phyloP scores from a whole-genome alignment of 2,797 vertebrate species.

The Tamandua tetradactyla region DNA sequence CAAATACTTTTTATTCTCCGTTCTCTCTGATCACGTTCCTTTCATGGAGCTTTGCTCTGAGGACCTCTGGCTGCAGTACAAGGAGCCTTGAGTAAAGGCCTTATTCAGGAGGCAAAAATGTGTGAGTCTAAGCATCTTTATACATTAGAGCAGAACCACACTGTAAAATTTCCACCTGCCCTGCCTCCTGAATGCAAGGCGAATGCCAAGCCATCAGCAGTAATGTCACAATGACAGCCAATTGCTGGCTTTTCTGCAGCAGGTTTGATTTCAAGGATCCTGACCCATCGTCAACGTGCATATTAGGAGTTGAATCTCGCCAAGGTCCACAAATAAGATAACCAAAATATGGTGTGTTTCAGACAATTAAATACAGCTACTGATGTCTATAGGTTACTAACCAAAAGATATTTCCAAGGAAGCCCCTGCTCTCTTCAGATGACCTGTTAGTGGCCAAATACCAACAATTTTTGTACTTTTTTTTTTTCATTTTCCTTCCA shows the following conservation, averaged over 20 bases:
- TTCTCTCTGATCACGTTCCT: slow-evolving; percentile 46
- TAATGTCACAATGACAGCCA: not conserved
- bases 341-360: not conserved
- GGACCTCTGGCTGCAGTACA: slow-evolving; percentile 47
- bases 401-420: slow-evolving; percentile 28
- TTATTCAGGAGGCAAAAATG: slow-evolving; percentile 53
- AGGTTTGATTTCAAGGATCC: slow-evolving; percentile 12
- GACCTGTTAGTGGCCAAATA: not conserved
- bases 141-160: slow-evolving; percentile 24
- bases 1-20: slow-evolving; percentile 49
- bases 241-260: not conserved
- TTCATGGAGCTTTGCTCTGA: slow-evolving; percentile 55
- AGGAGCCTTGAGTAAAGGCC: slow-evolving; percentile 63
- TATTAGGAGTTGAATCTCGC: not conserved
- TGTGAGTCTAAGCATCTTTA: slow-evolving; percentile 30
- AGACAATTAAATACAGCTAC: not conserved
- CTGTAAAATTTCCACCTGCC: slow-evolving; percentile 51
- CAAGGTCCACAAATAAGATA: slow-evolving; percentile 11
- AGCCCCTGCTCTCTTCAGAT: not conserved
- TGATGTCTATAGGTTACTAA: slow-evolving; percentile 1
- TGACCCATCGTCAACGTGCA: not conserved
- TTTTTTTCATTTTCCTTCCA: not conserved
- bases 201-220: not conserved
- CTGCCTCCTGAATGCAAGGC: not conserved
- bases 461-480: not conserved